Evolutionary conservation across 2,113 vertebrate species (phyloP), one percentile per base, ranked within the genome.

Genomic region (Amphilophus citrinellus): DNA sequence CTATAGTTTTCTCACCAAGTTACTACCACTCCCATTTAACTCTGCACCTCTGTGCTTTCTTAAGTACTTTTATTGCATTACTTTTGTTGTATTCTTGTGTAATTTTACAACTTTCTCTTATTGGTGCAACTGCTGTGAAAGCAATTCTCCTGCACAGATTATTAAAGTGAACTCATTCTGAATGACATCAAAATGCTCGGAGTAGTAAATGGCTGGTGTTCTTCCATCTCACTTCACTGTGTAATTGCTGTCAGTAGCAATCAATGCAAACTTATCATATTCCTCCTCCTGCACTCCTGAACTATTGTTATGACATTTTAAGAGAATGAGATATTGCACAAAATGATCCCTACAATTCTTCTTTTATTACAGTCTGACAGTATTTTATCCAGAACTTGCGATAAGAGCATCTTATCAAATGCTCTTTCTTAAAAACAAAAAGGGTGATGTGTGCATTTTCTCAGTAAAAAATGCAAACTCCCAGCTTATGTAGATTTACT

Each of bases 231-330:
- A 24, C 37, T 83, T 56, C 68, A 73, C 68, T 73, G 53, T 79
- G 53, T 39, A 78, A 61, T 17, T 27, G 53, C 68, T 53, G 24
- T 68, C n/a, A 20, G 14, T 37, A 65, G 75, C 22, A 24, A 53
- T 83, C 80, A 71, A 44, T 87, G 66, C 35, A 91, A 84, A 89
- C 85, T 77, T 62, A 83, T 78, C 22, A n/a, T 22, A 59, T 44
- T n/a, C 32, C 58, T 73, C 63, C 8, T 59, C 24, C 42, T 6
- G 27, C 18, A 56, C 35, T 10, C 27, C 17, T 14, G 20, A 63
- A 47, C 76, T 50, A 61, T n/a, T 77, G n/a, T 82, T 10, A 5
- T 73, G 60, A 44, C 44, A 76, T 57, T 89, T 80, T 53, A 82
- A 47, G 62, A 59, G 35, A 82, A 5, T 47, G 47, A 76, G 56